Evolutionary conservation across 2,797 vertebrate genomes (phyloP), one percentile per base, ranked within the genome.

Genomic region (Nannoperca australis): DNA sequence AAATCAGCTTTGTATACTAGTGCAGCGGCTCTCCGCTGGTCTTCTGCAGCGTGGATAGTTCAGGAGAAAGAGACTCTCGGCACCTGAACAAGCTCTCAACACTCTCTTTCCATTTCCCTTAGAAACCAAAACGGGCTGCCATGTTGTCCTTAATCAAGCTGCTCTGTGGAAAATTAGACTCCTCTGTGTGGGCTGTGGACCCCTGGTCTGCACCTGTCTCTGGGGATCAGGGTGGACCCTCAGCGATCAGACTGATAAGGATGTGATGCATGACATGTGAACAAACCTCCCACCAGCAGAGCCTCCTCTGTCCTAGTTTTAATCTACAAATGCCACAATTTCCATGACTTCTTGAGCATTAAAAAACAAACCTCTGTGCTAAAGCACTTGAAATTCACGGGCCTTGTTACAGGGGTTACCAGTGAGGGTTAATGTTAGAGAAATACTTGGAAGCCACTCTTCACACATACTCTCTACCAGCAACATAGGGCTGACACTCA

Each of bases 401-500:
- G 53, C 76, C 69, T 74, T 78, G 76, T 86, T 88, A 83, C 34
- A 87, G 81, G 82, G 74, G 78, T 85, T 86, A 81, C 65, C 73
- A 81, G 79, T 67, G 69, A 84, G 78, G 76, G 84, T 89, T 88
- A 84, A 86, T 10, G 13, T 75, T 79, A 84, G 85, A 92, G 82
- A 74, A 69, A 78, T 76, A 81, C 83, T 85, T 85, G 81, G 79
- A 86, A 78, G 83, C 76, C 82, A 74, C 91, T 93, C 88, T 90
- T 95, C 93, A 93, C 94, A 95, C 90, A 64, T 76, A 93, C 79
- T 82, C 89, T 92, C 91, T 17, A 95, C 79, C 89, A 92, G 88
- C 93, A 93, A 89, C 94, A 91, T 90, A 92, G 72, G 90, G 86
- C 91, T 82, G 91, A 91, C 69, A 91, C 86, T 94, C 91, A 94